phyloP scores from a whole-genome alignment of 2,113 vertebrate genomes.

The Emberiza fucata region DNA sequence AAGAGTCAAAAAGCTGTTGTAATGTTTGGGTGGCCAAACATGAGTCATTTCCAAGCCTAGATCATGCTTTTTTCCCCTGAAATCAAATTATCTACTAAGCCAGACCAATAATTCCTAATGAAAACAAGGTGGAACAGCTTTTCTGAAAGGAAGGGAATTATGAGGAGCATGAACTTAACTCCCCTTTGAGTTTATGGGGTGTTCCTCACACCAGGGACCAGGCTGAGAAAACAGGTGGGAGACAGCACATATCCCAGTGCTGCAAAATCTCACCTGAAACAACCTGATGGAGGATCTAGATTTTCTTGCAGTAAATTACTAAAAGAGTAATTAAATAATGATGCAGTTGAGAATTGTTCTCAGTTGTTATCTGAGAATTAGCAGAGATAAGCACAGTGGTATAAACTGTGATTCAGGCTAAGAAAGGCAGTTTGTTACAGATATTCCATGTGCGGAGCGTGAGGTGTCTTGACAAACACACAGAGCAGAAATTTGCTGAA shows the following conservation, averaged over 20 bases:
- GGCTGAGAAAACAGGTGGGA: constrained; percentile 73
- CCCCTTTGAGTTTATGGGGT: background rate
- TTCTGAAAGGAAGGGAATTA: background rate
- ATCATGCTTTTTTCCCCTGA: background rate
- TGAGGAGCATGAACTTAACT: background rate
- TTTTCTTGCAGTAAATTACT: background rate
- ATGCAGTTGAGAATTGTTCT: background rate
- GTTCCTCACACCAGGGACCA: background rate
- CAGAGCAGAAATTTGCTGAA: background rate
- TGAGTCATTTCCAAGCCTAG: background rate
- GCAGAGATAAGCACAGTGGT: background rate
- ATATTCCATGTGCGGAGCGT: background rate
- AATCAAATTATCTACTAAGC: background rate
- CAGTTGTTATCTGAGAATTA: background rate
- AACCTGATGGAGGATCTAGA: constrained; percentile 44
- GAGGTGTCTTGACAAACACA: background rate
- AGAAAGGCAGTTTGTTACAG: background rate
- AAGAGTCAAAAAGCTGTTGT: background rate
- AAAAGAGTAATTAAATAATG: background rate
- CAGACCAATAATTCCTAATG: background rate
- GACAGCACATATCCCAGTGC: constrained; percentile 6
- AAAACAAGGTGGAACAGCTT: background rate
- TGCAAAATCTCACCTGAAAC: constrained; percentile 66
- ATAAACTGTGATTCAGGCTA: background rate
- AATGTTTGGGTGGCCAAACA: background rate